These are phyloP conservation scores for Antigone vipio DNA, from an alignment of 2,113 vertebrate species.

Conservation along the genomic window DNA sequence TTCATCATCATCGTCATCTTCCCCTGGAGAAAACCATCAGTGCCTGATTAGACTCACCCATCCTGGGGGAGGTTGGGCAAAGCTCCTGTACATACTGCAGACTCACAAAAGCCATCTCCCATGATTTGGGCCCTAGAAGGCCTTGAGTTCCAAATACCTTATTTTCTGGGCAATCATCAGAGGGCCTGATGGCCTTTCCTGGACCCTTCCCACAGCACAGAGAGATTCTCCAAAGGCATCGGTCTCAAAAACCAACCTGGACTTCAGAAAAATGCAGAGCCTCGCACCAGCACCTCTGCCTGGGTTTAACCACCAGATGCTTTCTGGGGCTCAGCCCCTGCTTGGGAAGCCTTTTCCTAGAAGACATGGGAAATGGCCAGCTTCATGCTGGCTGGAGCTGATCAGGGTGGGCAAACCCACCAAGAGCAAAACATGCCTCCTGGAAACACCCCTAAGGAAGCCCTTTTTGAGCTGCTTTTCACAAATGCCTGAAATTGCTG, in stretches of 20 bases:
- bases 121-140: neutral
- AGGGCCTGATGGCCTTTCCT: accelerated
- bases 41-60: neutral
- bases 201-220: neutral
- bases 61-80: neutral
- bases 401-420: neutral
- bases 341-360: neutral
- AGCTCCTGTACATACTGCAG: neutral
- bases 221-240: neutral
- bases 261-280: neutral
- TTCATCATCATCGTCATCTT: constrained; percentile 88
- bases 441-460: neutral
- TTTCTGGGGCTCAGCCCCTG: neutral
- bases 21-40: constrained; percentile 63
- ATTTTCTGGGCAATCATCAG: neutral
- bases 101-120: neutral
- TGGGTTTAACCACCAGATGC: neutral
- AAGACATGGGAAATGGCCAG: neutral
- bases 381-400: neutral
- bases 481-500: neutral
- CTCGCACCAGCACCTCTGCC: neutral
- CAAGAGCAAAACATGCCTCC: accelerated
- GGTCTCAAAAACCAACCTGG: neutral
- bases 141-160: neutral
- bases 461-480: neutral